Evolutionary conservation across 1,140 invertebrate species (phyloP).

Genomic region (Patella vulgata): DNA sequence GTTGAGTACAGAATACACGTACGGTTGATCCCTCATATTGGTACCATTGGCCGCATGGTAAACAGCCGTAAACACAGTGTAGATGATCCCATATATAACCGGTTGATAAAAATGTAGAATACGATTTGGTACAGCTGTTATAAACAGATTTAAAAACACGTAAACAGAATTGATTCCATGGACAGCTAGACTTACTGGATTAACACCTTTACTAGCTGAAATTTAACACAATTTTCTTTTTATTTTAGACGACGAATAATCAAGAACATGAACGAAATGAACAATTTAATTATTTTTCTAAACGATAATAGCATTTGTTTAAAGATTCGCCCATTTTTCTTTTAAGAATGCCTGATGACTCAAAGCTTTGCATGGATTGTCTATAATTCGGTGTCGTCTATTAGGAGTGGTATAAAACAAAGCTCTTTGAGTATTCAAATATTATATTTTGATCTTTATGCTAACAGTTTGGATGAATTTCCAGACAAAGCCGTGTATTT

Average conservation of each 20-base stretch:
- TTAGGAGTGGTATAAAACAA: conserved; percentile 4
- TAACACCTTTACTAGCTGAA: conserved; percentile 8
- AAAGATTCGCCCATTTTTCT: background rate
- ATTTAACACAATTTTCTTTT: conserved; percentile 16
- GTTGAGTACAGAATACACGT: conserved; percentile 60
- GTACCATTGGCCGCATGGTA: conserved; percentile 78
- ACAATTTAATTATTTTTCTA: conserved; percentile 18
- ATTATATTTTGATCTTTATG: conserved; percentile 20
- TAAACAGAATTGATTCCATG: conserved; percentile 80
- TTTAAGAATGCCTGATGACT: background rate
- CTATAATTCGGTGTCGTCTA: conserved; percentile 1
- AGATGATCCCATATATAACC: conserved; percentile 72
- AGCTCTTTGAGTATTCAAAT: conserved; percentile 25
- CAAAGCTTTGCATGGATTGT: too few species aligned
- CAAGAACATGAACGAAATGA: conserved; percentile 29
- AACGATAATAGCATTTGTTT: conserved; percentile 15
- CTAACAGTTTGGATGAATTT: background rate
- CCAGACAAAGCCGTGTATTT: conserved; percentile 15
- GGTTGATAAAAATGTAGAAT: conserved; percentile 78
- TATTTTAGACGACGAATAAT: conserved; percentile 11
- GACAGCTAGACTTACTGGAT: conserved; percentile 7
- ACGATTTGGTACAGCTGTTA: conserved; percentile 76
- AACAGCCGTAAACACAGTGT: conserved; percentile 75
- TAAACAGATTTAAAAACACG: conserved; percentile 77
- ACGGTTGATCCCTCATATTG: conserved; percentile 63